Conservation (phyloP, 2,113 vertebrate genomes). For the Chionomys nivalis region DNA sequence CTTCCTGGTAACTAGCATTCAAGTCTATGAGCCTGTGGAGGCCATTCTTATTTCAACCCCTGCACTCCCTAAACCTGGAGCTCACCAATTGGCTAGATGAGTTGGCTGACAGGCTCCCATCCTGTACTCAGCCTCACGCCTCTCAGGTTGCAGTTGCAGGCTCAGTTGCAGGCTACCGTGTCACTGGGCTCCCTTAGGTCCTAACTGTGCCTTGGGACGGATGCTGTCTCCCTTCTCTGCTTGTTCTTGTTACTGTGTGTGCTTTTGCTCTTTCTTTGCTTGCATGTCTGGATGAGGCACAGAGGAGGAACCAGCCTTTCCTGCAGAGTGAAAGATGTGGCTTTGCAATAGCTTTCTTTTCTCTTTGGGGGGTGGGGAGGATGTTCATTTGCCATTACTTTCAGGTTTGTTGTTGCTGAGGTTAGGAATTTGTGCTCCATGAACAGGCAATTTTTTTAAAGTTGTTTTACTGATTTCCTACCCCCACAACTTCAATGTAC, state of each 20-base stretch:
- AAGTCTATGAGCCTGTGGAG: not conserved
- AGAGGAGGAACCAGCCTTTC: not conserved
- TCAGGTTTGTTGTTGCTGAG: not conserved
- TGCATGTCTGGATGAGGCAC: not conserved
- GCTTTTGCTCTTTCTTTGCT: not conserved
- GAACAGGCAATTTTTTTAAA: not conserved
- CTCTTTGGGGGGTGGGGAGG: not conserved
- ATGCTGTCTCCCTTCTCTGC: not conserved
- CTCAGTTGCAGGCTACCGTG: too few relatives aligned
- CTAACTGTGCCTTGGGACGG: not conserved
- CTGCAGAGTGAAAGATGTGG: not conserved
- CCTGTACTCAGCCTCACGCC: not conserved
- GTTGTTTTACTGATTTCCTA: not conserved
- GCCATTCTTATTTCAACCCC: not conserved
- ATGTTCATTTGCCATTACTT: not conserved
- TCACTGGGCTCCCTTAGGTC: not conserved
- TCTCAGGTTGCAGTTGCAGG: not conserved
- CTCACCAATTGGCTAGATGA: not conserved
- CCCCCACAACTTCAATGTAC: not conserved
- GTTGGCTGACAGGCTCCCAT: not conserved
- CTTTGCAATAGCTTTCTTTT: slow-evolving; percentile 4
- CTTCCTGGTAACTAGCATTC: not conserved
- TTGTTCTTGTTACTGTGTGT: not conserved
- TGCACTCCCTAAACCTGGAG: not conserved
- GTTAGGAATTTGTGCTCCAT: slow-evolving; percentile 19